Conservation (phyloP, 2,797 vertebrate species). For the Apogon hyalosoma region DNA sequence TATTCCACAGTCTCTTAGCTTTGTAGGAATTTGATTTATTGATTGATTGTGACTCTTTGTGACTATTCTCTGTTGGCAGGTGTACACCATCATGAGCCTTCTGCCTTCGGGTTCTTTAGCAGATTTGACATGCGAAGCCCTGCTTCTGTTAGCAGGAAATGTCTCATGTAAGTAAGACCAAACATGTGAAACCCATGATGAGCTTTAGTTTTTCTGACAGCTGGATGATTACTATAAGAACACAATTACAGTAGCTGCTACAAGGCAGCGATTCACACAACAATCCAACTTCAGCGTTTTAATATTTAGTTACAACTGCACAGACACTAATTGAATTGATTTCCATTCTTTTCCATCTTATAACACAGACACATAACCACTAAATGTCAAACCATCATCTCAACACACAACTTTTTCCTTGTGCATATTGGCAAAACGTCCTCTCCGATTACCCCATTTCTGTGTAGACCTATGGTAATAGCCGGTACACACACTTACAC, state of each 20-base stretch:
- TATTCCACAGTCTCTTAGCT: not conserved
- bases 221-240: constrained; percentile 6
- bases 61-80: constrained; percentile 68
- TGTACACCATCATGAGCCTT: constrained; percentile 76
- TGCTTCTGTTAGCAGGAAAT: constrained; percentile 80
- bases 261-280: not conserved
- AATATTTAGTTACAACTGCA: not conserved
- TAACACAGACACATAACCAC: not conserved
- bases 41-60: constrained; percentile 27
- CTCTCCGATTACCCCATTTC: constrained; percentile 9
- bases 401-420: constrained; percentile 19
- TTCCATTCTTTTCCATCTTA: constrained; percentile 38
- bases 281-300: not conserved
- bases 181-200: constrained; percentile 4
- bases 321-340: constrained; percentile 38
- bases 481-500: not conserved
- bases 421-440: constrained; percentile 36
- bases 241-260: not conserved
- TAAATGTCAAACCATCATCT: constrained; percentile 40
- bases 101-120: constrained; percentile 72
- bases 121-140: constrained; percentile 86
- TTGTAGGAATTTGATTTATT: constrained; percentile 1
- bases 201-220: constrained; percentile 1
- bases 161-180: constrained; percentile 82
- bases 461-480: constrained; percentile 1